Evolutionary conservation across 2,888 invertebrate genomes (phyloP).

Genomic region (Brachyopa scutellaris): DNA sequence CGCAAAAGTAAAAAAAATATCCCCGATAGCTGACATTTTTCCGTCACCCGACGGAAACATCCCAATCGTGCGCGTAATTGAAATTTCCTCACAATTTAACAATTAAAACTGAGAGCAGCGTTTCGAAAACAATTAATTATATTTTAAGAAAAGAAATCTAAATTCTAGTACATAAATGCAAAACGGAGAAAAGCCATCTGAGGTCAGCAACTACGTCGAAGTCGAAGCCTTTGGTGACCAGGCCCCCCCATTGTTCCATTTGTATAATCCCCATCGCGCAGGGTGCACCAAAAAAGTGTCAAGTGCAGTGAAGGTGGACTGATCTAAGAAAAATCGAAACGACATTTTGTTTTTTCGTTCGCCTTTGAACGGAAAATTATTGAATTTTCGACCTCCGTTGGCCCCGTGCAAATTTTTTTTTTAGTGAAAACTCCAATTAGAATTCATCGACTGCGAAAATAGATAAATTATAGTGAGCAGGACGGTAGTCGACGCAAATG

Average conservation of each 20-base stretch:
- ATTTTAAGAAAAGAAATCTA: not conserved
- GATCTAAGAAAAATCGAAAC: not conserved
- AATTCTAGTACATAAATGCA: constrained; percentile 26
- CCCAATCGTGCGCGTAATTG: constrained; percentile 20
- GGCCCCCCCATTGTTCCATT: constrained; percentile 16
- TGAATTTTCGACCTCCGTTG: constrained; percentile 19
- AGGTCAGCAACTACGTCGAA: constrained; percentile 57
- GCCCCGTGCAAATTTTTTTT: constrained; percentile 14
- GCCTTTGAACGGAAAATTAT: constrained; percentile 29
- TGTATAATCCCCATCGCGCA: not conserved
- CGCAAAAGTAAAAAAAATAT: not conserved
- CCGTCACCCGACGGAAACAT: not conserved
- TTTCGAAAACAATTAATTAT: not conserved
- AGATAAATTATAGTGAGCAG: constrained; percentile 24
- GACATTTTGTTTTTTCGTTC: constrained; percentile 10
- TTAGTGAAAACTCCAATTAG: constrained; percentile 48
- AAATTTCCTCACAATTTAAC: not conserved
- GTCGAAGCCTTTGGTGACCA: constrained; percentile 38
- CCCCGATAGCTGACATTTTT: constrained; percentile 25
- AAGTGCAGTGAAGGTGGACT: constrained; percentile 5
- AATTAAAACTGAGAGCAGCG: not conserved
- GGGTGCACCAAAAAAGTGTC: constrained; percentile 25
- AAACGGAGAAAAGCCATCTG: constrained; percentile 8
- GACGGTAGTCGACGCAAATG: constrained; percentile 25
- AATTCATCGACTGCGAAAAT: constrained; percentile 44